These are phyloP conservation scores for Allygus modestus DNA, from an alignment of 2,888 invertebrate genomes.

Conservation along the genomic window DNA sequence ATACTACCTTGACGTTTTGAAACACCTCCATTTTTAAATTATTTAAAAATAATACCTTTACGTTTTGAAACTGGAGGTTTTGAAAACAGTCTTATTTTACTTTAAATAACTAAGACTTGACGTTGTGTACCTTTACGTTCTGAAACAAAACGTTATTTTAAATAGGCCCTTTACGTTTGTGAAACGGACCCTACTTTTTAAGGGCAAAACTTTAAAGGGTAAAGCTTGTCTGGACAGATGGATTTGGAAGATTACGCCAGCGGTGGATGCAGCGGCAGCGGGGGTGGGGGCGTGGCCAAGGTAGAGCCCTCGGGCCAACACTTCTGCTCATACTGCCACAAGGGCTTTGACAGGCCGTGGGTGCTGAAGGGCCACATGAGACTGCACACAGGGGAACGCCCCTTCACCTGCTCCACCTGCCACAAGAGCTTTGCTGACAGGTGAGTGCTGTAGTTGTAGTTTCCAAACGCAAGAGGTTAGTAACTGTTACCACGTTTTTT, in stretches of 20 bases:
- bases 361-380: constrained; percentile 83
- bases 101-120: too few relatives aligned
- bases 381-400: constrained; percentile 84
- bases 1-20: too few relatives aligned
- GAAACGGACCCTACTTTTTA: too few relatives aligned
- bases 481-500: too few relatives aligned
- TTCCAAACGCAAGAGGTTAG: background rate
- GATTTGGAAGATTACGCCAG: background rate
- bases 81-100: too few relatives aligned
- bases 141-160: too few relatives aligned
- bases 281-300: background rate
- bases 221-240: background rate
- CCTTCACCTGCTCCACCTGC: constrained; percentile 82
- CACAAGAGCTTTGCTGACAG: constrained; percentile 83
- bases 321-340: constrained; percentile 80
- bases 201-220: too few relatives aligned
- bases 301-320: constrained; percentile 69
- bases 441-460: constrained; percentile 72
- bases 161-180: too few relatives aligned
- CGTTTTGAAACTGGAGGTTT: too few relatives aligned
- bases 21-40: too few relatives aligned
- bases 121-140: too few relatives aligned
- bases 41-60: too few relatives aligned
- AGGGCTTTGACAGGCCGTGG: constrained; percentile 84
- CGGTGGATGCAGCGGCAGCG: background rate